Evolutionary conservation across 2,113 vertebrate genomes (phyloP).

Genomic region (Catagonus wagneri): DNA sequence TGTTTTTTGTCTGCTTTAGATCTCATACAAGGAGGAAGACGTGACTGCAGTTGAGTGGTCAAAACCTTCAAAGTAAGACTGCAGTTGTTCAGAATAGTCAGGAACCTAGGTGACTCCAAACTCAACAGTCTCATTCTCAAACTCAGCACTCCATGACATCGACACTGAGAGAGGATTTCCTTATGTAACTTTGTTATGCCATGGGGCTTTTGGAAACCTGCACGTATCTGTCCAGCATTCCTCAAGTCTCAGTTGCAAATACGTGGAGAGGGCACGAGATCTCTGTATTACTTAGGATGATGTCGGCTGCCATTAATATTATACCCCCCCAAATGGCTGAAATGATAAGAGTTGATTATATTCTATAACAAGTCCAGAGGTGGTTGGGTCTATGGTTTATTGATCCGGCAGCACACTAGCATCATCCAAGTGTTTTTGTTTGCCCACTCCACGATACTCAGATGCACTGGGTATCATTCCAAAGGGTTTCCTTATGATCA

Average conservation of each 20-base stretch:
- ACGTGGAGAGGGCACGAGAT: background rate
- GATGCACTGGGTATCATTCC: background rate
- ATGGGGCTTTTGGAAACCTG: background rate
- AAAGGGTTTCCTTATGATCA: background rate
- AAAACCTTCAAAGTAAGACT: background rate
- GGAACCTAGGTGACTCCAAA: background rate
- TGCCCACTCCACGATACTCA: background rate
- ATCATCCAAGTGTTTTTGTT: background rate
- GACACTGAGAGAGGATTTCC: background rate
- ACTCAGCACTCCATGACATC: background rate
- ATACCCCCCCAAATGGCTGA: background rate
- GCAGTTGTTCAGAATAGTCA: background rate
- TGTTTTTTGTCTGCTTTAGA: background rate
- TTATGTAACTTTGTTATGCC: background rate
- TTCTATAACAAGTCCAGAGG: background rate
- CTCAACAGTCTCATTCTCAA: background rate
- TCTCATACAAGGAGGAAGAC: background rate
- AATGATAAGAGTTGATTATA: background rate
- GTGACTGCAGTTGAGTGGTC: background rate
- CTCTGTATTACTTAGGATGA: background rate
- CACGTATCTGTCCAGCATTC: background rate
- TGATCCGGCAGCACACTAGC: background rate
- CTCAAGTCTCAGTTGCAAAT: background rate
- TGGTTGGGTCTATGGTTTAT: background rate
- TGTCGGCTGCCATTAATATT: background rate